Base-by-base conservation (phyloP, 2,113 vertebrate species). In the Riparia riparia region DNA sequence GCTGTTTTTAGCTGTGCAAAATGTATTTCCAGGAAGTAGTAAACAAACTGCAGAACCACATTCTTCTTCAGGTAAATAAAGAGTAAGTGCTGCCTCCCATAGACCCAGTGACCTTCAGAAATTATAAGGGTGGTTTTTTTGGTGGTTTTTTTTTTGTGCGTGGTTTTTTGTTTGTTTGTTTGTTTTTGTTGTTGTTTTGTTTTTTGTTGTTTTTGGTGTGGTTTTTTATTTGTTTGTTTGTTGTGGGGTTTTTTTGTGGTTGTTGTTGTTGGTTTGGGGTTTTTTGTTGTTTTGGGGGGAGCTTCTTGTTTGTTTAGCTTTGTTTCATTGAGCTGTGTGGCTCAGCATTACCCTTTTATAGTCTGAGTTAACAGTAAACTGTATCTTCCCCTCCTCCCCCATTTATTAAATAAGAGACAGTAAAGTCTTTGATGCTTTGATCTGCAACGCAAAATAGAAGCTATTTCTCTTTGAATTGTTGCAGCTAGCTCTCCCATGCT, bases 41-140 rank as follows among this genome's bases (percentile, higher is more conserved):
- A 90, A 93, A 76, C 68, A 91, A 97, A 95, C 64, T 97, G 91
- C 95, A 95, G 90, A 97, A 95, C 96, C 61, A 42, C 78, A 12
- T 90, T 95, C 41, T 70, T 69, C 73, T 64, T 57, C 34, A 60
- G 66, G 74, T 74, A 51, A 74, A 91, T 82, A 47, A 94, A 82
- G 18, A 65, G 31, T n/a, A n/a, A 77, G 34, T 66, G 50, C 90
- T 79, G 93, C 47, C 90, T 90, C 32, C 73, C 19, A 1, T 39
- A 70, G 79, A 82, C 47, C 17, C 16, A 9, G 24, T 98, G 95
- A 97, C 96, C 97, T 98, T 98, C 96, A 96, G 72, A 93, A 88
- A 92, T 83, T n/a, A 91, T 82, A 37, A 37, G 37, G 37, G 37
- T 37, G 41, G 41, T 37, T 37, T 37, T 7, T 37, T 37, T 37